phyloP scores from a whole-genome alignment of 2,888 invertebrate species.

The Brachypterus glaber region DNA sequence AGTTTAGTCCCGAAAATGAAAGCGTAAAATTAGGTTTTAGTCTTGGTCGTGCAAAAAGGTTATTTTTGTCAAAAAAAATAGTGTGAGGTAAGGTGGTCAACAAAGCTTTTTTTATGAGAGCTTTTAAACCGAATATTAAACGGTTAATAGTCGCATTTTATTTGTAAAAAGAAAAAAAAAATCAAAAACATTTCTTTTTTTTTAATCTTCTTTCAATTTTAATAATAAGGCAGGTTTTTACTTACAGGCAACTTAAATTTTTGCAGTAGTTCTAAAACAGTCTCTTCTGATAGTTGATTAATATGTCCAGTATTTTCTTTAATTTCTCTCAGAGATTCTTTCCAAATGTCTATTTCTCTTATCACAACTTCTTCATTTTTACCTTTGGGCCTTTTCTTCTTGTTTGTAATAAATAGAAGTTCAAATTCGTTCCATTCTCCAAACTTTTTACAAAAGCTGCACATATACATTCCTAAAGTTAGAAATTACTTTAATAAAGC shows the following conservation, averaged over 20 bases:
- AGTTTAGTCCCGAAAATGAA: too few species aligned
- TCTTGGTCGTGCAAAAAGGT: too few species aligned
- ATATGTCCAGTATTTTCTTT: constrained; percentile 41
- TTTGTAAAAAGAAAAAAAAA: neutral
- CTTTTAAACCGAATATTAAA: too few species aligned
- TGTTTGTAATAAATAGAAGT: constrained; percentile 36
- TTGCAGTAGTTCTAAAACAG: constrained; percentile 42
- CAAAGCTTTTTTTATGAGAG: too few species aligned
- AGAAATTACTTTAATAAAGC: constrained; percentile 26
- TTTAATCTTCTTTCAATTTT: too few species aligned
- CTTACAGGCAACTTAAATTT: constrained; percentile 51
- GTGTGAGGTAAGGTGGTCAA: neutral
- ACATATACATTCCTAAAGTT: constrained; percentile 55
- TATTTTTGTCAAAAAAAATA: too few species aligned
- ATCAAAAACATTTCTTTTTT: too few species aligned
- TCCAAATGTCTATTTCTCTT: constrained; percentile 36
- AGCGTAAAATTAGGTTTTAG: too few species aligned
- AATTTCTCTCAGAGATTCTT: constrained; percentile 43
- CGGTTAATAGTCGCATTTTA: too few species aligned
- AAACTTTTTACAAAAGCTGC: constrained; percentile 57
- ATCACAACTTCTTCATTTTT: constrained; percentile 38
- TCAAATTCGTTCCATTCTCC: constrained; percentile 56
- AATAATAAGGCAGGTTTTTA: constrained; percentile 7
- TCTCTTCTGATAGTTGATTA: constrained; percentile 40
- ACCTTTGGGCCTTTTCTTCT: constrained; percentile 16